Evolutionary conservation across 2,888 invertebrate genomes (phyloP), one percentile per base, ranked within the genome.

Genomic region (Drosophila kokeensis): DNA sequence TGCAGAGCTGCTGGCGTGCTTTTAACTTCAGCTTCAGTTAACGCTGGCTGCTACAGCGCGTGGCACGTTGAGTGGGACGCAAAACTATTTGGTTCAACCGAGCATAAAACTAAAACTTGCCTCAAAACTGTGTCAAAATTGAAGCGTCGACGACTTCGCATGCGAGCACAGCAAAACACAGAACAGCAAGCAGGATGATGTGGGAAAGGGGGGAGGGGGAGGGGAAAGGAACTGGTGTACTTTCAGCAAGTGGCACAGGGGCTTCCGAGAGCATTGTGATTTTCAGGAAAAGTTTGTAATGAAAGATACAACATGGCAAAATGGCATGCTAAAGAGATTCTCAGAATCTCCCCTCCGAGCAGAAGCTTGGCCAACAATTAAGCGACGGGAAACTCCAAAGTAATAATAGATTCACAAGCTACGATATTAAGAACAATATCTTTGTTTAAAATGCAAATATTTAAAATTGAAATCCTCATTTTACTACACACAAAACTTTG

Each of bases 51-150:
- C 77, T 63, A 48, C 79, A 67, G 68, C 64, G 66, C 76, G 79
- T 65, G 79, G 73, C 69, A 69, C 42, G 72, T 59, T 73, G 64
- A 66, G 74, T 63, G 53, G 52, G 40, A 58, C 61, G 75, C 76
- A 69, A 70, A 79, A 82, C 82, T 87, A 82, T 85, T 83, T 81
- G 83, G 69, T 67, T 82, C 81, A 84, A 81, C 81, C 82, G 87
- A 87, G 82, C 82, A 84, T 84, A 81, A 81, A 84, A 85, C 87
- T 83, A 81, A 85, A 83, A 81, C 81, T 87, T 76, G 85, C 81
- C 85, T 75, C 73, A 73, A 83, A 87, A 87, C 76, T 84, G 85
- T 87, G 87, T 85, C 84, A 87, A 87, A 84, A 83, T 81, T 81
- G 79, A 75, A 70, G 81, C 71, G 71, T 64, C 74, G 52, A 73